phyloP scores from a whole-genome alignment of 1,140 invertebrate species.

The Drosophila oshimai region DNA sequence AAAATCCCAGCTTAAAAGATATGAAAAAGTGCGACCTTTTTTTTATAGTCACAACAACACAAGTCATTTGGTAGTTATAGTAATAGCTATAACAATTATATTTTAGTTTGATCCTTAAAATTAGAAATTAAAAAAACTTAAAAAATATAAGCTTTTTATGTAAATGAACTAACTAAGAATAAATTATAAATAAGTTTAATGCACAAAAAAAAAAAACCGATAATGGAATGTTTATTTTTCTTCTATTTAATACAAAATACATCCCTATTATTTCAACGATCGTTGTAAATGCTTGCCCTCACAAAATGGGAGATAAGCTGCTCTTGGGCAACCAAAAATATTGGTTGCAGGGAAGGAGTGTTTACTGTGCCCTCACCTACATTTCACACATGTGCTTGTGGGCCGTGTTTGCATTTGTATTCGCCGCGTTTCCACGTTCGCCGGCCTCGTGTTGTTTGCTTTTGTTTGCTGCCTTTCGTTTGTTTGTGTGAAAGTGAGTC shows the following conservation, averaged over 20 bases:
- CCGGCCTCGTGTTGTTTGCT: constrained; percentile 35
- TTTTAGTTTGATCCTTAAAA: too few species aligned
- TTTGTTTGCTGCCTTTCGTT: constrained; percentile 54
- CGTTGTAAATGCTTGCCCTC: not conserved
- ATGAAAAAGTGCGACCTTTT: not conserved
- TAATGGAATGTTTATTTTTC: too few species aligned
- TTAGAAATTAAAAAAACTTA: too few species aligned
- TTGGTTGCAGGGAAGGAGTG: not conserved
- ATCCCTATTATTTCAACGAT: not conserved
- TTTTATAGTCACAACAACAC: not conserved
- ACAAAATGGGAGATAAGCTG: constrained; percentile 5
- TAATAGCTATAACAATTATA: not conserved
- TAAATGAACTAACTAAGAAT: too few species aligned
- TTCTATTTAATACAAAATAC: not conserved
- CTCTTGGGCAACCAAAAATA: not conserved
- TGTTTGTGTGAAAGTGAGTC: constrained; percentile 75
- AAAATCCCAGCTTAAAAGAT: not conserved
- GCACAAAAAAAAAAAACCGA: too few species aligned
- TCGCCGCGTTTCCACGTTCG: constrained; percentile 25
- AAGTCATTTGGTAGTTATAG: not conserved
- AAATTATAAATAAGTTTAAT: too few species aligned
- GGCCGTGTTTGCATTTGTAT: constrained; percentile 23
- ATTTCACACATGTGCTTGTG: constrained; percentile 21
- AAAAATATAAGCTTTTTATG: too few species aligned
- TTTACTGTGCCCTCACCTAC: constrained; percentile 25